Conservation (phyloP, 1,140 invertebrate genomes). For the Drosophila baimaii region DNA sequence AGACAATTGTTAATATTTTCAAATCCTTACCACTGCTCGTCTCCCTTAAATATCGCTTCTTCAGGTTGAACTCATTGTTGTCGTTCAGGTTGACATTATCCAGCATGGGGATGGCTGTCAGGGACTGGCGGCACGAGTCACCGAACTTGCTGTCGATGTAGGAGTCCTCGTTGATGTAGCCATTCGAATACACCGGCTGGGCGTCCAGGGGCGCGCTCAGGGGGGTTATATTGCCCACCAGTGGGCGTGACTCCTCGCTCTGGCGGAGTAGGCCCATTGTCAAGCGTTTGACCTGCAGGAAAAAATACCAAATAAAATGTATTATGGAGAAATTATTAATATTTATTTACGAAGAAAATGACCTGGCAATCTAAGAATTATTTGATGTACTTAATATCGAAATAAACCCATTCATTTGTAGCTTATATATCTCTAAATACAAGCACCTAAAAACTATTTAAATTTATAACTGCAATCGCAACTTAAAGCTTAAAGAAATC, state of each 20-base stretch:
- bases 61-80: constrained; percentile 81
- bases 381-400: too few species aligned
- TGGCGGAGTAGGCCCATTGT: constrained; percentile 78
- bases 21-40: constrained; percentile 74
- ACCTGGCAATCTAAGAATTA: too few species aligned
- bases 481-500: constrained; percentile 38
- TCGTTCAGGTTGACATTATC: constrained; percentile 79
- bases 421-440: background rate
- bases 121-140: constrained; percentile 78
- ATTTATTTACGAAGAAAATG: too few species aligned
- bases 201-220: constrained; percentile 73
- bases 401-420: too few species aligned
- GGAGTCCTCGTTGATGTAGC: constrained; percentile 91
- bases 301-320: background rate
- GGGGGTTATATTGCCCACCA: constrained; percentile 81
- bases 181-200: constrained; percentile 84
- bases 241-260: constrained; percentile 87
- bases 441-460: background rate
- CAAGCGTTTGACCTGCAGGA: constrained; percentile 72
- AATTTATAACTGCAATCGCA: background rate
- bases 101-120: constrained; percentile 77
- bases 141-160: constrained; percentile 84
- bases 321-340: too few species aligned
- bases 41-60: constrained; percentile 77
- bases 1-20: too few species aligned